A percentile compares a stretch with the other conserved stretches of the same genome.
Evolutionary conservation across 2,888 invertebrate genomes (phyloP).

Genomic region (Zaprionus obscuricornis): DNA sequence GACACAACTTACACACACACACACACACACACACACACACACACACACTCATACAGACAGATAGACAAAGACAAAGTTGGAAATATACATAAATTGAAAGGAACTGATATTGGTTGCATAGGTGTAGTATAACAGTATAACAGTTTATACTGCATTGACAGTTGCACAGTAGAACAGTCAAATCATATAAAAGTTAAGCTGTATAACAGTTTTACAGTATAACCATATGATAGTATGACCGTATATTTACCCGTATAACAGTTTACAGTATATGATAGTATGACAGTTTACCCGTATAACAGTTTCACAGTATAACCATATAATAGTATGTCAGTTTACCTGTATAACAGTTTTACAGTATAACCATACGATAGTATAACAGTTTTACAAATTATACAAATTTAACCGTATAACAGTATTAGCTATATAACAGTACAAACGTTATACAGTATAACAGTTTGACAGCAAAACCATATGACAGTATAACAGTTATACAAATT

Average conservation of each 20-base stretch:
- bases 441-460: too few relatives aligned
- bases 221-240: too few relatives aligned
- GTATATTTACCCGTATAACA: not conserved
- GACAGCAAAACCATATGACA: too few relatives aligned
- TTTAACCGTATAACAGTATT: too few relatives aligned
- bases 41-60: conserved; percentile 3
- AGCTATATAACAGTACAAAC: too few relatives aligned
- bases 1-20: conserved; percentile 5
- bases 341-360: too few relatives aligned
- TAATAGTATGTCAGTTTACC: too few relatives aligned
- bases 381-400: not conserved
- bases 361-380: too few relatives aligned
- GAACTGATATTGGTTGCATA: conserved; percentile 49
- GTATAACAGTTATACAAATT: not conserved
- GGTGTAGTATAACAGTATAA: conserved; percentile 30
- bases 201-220: too few relatives aligned
- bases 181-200: not conserved
- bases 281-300: too few relatives aligned
- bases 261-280: not conserved
- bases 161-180: not conserved
- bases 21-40: conserved; percentile 8
- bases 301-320: too few relatives aligned
- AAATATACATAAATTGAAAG: conserved; percentile 45
- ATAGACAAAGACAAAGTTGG: conserved; percentile 8
- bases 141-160: too few relatives aligned